Conservation (phyloP, 2,888 invertebrate genomes). For the Conomelus anceps region DNA sequence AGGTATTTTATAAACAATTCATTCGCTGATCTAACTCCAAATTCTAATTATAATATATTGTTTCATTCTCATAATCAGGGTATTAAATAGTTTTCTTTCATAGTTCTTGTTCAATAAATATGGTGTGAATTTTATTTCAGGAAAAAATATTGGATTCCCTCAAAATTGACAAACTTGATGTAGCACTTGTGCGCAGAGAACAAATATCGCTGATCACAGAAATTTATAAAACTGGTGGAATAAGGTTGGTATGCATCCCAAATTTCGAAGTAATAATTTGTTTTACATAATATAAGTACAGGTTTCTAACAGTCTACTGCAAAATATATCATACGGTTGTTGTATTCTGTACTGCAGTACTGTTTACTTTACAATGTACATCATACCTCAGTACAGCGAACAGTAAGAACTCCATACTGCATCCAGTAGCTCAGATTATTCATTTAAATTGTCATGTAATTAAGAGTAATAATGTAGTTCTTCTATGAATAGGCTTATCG, state of each 20-base stretch:
- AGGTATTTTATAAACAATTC: too few species aligned
- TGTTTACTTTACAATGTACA: too few species aligned
- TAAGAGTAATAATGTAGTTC: too few species aligned
- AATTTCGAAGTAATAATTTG: not conserved
- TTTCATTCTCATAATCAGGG: too few species aligned
- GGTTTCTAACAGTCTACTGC: not conserved
- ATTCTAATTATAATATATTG: too few species aligned
- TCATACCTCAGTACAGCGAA: too few species aligned
- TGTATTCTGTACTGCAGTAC: too few species aligned
- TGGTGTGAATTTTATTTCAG: not conserved
- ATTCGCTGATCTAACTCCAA: too few species aligned
- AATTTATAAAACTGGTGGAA: not conserved
- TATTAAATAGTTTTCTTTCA: not conserved
- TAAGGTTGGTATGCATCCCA: not conserved
- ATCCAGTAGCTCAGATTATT: not conserved
- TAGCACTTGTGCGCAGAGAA: not conserved
- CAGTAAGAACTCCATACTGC: too few species aligned
- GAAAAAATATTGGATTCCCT: not conserved
- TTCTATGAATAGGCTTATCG: too few species aligned
- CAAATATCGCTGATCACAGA: not conserved
- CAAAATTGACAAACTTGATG: not conserved
- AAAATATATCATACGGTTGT: too few species aligned
- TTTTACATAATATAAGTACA: not conserved
- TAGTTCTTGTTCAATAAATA: not conserved
- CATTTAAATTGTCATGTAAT: too few species aligned